Evolutionary conservation across 1,140 invertebrate species (phyloP).

Genomic region (Triops cancriformis): DNA sequence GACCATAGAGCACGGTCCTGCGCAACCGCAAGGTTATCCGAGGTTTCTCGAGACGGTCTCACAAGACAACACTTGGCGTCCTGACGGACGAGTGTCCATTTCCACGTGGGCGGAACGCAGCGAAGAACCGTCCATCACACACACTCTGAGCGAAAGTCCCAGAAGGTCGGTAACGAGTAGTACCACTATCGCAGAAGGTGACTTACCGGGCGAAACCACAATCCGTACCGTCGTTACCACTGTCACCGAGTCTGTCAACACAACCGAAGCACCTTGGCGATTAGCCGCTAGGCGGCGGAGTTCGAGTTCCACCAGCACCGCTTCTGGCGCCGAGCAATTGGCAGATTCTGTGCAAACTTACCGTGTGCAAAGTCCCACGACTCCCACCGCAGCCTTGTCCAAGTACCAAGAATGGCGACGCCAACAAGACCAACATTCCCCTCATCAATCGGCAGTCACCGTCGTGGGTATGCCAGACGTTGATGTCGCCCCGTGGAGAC

Average conservation of each 20-base stretch:
- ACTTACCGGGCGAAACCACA: background rate
- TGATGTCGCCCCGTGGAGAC: background rate
- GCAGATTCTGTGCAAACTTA: background rate
- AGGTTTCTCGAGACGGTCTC: background rate
- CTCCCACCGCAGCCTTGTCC: slow-evolving; percentile 22
- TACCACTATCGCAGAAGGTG: background rate
- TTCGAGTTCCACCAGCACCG: background rate
- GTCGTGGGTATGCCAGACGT: background rate
- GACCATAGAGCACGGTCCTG: background rate
- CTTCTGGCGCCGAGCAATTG: background rate
- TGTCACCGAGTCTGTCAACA: background rate
- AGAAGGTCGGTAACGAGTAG: background rate
- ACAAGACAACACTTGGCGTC: background rate
- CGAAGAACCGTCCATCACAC: background rate
- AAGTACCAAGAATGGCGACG: slow-evolving; percentile 27
- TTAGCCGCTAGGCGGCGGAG: background rate
- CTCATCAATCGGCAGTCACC: background rate
- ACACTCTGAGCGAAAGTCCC: background rate
- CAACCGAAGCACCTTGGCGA: slow-evolving; percentile 20
- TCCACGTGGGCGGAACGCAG: background rate
- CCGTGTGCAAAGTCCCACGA: background rate
- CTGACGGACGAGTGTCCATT: background rate
- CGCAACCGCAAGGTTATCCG: background rate
- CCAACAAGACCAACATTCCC: background rate
- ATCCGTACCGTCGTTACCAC: background rate